phyloP scores from a whole-genome alignment of 2,888 invertebrate species.

The Kryphioiulus occultus region DNA sequence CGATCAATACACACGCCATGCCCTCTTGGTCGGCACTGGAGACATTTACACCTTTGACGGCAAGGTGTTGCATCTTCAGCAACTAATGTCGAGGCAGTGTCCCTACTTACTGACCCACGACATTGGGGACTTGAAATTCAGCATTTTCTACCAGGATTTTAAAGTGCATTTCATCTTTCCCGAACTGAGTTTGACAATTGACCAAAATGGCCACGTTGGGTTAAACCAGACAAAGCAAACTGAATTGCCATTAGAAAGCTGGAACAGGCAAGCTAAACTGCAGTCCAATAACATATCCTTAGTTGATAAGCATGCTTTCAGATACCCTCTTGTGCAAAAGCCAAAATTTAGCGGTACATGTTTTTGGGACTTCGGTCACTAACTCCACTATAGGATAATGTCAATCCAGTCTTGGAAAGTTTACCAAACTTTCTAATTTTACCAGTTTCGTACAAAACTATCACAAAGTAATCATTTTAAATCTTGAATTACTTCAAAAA shows the following conservation, averaged over 20 bases:
- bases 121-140: background rate
- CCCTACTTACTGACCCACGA: background rate
- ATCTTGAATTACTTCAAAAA: too few relatives aligned
- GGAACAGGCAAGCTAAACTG: background rate
- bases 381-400: too few relatives aligned
- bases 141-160: background rate
- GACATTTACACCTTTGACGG: background rate
- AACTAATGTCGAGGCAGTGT: background rate
- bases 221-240: background rate
- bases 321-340: too few relatives aligned
- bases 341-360: too few relatives aligned
- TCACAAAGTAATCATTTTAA: too few relatives aligned
- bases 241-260: background rate
- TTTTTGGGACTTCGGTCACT: too few relatives aligned
- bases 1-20: background rate
- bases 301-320: too few relatives aligned
- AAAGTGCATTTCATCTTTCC: background rate
- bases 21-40: background rate
- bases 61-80: background rate
- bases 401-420: too few relatives aligned
- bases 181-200: background rate
- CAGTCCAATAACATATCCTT: too few relatives aligned
- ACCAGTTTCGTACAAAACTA: too few relatives aligned
- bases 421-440: too few relatives aligned
- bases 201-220: background rate